Conservation (phyloP, 2,888 invertebrate genomes). For the Limnephilus rhombicus region DNA sequence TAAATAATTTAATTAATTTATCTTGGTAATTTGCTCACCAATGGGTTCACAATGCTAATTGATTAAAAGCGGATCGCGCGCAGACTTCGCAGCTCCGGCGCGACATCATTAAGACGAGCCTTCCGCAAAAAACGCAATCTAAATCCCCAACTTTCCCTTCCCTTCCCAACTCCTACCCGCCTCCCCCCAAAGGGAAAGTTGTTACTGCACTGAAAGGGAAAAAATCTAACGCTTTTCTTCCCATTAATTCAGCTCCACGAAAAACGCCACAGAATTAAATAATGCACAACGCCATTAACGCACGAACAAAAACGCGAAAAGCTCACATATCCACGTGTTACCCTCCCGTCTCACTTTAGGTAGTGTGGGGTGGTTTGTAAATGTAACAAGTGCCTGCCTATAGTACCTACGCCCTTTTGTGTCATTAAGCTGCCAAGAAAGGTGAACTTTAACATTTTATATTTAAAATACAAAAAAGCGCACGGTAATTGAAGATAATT, state of each 20-base stretch:
- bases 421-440: not conserved
- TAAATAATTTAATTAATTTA: not conserved
- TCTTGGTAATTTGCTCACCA: not conserved
- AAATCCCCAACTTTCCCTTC: constrained; percentile 35
- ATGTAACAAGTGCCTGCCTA: not conserved
- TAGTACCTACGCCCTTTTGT: not conserved
- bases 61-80: not conserved
- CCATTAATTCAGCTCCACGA: constrained; percentile 39
- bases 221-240: constrained; percentile 52
- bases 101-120: constrained; percentile 27
- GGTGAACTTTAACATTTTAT: not conserved
- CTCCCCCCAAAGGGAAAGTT: constrained; percentile 13
- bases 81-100: constrained; percentile 12
- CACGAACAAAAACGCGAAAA: constrained; percentile 40
- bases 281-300: constrained; percentile 55
- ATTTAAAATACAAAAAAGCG: not conserved
- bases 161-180: not conserved
- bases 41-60: not conserved
- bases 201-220: constrained; percentile 44
- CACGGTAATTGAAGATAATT: not conserved
- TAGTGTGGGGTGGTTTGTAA: not conserved
- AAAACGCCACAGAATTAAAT: constrained; percentile 52
- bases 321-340: not conserved
- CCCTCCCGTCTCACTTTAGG: not conserved
- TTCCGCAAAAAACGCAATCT: constrained; percentile 35